Evolutionary conservation across 1,140 invertebrate species (phyloP).

Genomic region (Marisa cornuarietis): DNA sequence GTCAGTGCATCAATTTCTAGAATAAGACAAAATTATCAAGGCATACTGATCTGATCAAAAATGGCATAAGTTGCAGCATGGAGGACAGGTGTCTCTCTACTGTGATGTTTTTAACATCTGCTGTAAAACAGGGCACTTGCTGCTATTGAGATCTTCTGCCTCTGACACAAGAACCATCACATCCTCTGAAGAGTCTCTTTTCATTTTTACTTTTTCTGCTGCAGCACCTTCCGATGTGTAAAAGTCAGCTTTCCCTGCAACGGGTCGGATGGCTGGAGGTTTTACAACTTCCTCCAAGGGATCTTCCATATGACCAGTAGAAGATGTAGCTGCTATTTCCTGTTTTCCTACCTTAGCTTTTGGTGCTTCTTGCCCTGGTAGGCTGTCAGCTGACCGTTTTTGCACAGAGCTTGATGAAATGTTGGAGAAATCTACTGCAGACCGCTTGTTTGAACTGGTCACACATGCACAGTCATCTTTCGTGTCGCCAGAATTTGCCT

Average conservation of each 20-base stretch:
- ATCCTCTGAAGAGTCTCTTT: not conserved
- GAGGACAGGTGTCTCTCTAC: not conserved
- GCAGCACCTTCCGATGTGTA: not conserved
- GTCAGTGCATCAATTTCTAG: not conserved
- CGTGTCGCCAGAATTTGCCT: not conserved
- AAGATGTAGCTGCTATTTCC: slow-evolving; percentile 12
- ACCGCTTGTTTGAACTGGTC: slow-evolving; percentile 16
- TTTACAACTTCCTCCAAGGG: not conserved
- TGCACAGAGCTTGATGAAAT: slow-evolving; percentile 14
- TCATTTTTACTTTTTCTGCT: slow-evolving; percentile 6
- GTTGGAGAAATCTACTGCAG: not conserved
- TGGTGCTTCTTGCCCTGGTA: not conserved
- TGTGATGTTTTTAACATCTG: slow-evolving; percentile 34
- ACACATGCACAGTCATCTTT: slow-evolving; percentile 20
- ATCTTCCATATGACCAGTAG: slow-evolving; percentile 12
- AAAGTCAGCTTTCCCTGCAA: not conserved
- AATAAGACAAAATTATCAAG: not conserved
- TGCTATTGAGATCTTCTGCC: slow-evolving; percentile 4
- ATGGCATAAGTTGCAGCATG: not conserved
- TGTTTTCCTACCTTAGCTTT: not conserved
- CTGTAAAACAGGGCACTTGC: slow-evolving; percentile 36
- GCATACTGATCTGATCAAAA: not conserved
- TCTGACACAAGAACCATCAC: slow-evolving; percentile 14
- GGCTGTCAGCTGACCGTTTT: not conserved
- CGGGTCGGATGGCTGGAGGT: not conserved